Percentiles rank a stretch among this genome's conserved stretches.
Evolutionary conservation across 2,113 vertebrate genomes (phyloP).

Genomic region (Daubentonia madagascariensis): DNA sequence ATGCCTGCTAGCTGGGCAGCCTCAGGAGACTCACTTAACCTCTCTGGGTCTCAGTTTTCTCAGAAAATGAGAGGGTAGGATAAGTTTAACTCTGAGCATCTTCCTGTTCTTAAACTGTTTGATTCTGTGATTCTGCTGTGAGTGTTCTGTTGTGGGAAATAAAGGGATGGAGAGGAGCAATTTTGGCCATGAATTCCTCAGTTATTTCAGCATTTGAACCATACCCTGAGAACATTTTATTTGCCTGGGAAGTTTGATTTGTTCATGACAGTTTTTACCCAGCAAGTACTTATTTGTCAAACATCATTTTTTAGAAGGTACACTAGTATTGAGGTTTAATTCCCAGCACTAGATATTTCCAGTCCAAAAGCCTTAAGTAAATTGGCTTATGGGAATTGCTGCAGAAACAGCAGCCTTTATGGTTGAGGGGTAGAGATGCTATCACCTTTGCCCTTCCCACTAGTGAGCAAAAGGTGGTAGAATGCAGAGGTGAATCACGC

Average conservation of each 20-base stretch:
- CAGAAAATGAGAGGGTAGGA: background rate
- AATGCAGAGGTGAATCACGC: background rate
- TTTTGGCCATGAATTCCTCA: background rate
- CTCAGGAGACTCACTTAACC: background rate
- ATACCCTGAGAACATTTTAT: background rate
- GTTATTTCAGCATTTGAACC: background rate
- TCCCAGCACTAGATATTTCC: background rate
- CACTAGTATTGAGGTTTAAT: background rate
- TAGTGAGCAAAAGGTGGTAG: background rate
- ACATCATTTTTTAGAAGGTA: background rate
- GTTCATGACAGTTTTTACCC: background rate
- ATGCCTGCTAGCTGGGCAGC: background rate
- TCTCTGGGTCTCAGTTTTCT: background rate
- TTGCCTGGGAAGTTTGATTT: background rate
- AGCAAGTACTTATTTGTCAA: background rate
- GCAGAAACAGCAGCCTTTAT: background rate
- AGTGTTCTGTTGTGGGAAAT: background rate
- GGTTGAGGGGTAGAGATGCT: background rate
- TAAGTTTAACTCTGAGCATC: background rate
- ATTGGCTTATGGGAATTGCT: background rate
- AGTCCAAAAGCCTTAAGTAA: background rate
- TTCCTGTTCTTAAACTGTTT: background rate
- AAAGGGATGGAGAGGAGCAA: background rate
- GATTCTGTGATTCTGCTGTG: background rate
- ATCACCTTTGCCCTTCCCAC: background rate